These are phyloP conservation scores for Etheostoma spectabile DNA, from an alignment of 2,113 vertebrate species.

Conservation along the genomic window DNA sequence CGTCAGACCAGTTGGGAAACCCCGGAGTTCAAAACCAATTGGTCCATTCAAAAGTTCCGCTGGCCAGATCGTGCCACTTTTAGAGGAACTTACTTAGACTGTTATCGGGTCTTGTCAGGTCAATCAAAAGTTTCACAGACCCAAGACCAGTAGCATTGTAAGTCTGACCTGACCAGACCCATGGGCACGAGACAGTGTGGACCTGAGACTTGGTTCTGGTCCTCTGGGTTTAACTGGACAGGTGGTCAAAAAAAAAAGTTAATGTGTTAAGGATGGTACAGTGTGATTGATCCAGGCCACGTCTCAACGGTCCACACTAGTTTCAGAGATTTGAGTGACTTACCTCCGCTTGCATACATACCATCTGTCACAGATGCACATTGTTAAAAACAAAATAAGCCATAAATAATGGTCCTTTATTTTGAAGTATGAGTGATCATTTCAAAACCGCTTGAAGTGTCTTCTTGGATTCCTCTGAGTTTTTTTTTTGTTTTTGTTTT, in stretches of 20 bases:
- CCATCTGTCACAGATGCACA: constrained; percentile 71
- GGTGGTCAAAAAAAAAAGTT: not conserved
- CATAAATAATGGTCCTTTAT: constrained; percentile 67
- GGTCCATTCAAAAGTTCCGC: too few species aligned
- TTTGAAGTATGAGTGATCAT: constrained; percentile 66
- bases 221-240: constrained; percentile 9
- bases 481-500: constrained; percentile 22
- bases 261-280: not conserved
- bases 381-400: constrained; percentile 65
- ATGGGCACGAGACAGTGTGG: not conserved
- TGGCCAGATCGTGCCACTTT: too few species aligned
- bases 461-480: constrained; percentile 43
- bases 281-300: constrained; percentile 5
- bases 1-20: not conserved
- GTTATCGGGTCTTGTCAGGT: constrained; percentile 30
- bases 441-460: constrained; percentile 63
- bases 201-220: not conserved
- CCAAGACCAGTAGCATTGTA: constrained; percentile 34
- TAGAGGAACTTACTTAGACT: constrained; percentile 11
- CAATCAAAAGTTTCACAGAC: constrained; percentile 66
- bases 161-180: not conserved
- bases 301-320: constrained; percentile 12
- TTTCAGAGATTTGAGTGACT: constrained; percentile 36
- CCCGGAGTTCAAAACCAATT: not conserved
- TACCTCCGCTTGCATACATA: constrained; percentile 35